Evolutionary conservation across 2,113 vertebrate genomes (phyloP).

Genomic region (Gymnorhina tibicen): DNA sequence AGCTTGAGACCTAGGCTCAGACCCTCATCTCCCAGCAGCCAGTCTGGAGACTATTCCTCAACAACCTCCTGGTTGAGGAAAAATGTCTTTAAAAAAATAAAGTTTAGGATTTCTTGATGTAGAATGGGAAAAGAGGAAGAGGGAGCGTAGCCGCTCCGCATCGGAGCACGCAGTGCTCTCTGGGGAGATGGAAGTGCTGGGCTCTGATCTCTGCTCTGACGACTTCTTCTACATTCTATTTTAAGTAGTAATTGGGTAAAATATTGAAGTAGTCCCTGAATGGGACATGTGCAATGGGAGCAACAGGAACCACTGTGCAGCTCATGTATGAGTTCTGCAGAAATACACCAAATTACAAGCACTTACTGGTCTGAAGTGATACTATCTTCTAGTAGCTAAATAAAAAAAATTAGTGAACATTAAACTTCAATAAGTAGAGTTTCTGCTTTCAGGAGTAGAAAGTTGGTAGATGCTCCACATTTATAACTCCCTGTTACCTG

Average conservation of each 20-base stretch:
- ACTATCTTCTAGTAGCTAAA: neutral
- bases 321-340: neutral
- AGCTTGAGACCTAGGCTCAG: neutral
- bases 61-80: neutral
- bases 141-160: accelerated
- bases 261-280: neutral
- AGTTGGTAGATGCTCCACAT: neutral
- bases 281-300: neutral
- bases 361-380: neutral
- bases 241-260: neutral
- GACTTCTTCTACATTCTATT: neutral
- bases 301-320: neutral
- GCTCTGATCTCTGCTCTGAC: neutral
- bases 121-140: neutral
- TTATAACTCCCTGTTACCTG: neutral
- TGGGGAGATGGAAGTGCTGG: neutral
- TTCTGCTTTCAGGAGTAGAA: neutral
- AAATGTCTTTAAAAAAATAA: neutral
- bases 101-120: neutral
- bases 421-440: neutral
- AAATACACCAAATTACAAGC: neutral
- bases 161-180: accelerated
- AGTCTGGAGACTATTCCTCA: neutral
- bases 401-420: neutral
- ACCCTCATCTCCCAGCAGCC: neutral